Evolutionary conservation across 2,888 invertebrate species (phyloP).

Genomic region (Drosophila percnosoma): DNA sequence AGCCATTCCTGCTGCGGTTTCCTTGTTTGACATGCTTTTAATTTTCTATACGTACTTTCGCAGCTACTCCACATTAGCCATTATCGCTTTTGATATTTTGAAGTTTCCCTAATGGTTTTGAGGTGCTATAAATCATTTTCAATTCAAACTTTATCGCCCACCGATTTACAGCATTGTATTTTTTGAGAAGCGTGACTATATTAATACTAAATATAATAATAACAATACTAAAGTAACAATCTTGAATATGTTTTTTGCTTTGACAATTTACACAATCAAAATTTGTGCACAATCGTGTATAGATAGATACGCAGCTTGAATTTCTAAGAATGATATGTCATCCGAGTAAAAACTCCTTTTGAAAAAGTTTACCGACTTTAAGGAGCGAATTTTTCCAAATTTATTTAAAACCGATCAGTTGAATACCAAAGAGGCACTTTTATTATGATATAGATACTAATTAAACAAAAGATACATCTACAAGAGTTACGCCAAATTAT

Average conservation of each 20-base stretch:
- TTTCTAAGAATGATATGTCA: neutral
- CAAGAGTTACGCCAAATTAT: neutral
- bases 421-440: neutral
- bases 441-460: neutral
- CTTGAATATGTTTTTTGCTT: neutral
- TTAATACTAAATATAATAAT: too few species aligned
- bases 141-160: constrained; percentile 19
- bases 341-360: neutral
- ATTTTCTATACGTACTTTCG: constrained; percentile 53
- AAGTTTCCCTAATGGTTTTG: constrained; percentile 34
- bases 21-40: constrained; percentile 72
- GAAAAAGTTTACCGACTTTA: neutral
- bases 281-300: too few species aligned
- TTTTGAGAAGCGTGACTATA: too few species aligned
- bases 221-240: too few species aligned
- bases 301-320: neutral
- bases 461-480: neutral
- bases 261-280: neutral
- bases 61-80: constrained; percentile 23
- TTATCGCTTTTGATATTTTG: constrained; percentile 27
- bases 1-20: constrained; percentile 52
- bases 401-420: neutral
- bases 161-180: neutral
- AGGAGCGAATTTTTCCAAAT: neutral
- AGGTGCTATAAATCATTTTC: constrained; percentile 56